Evolutionary conservation across 2,113 vertebrate species (phyloP), one percentile per base, ranked within the genome.

Genomic region (Chelonoidis abingdonii): DNA sequence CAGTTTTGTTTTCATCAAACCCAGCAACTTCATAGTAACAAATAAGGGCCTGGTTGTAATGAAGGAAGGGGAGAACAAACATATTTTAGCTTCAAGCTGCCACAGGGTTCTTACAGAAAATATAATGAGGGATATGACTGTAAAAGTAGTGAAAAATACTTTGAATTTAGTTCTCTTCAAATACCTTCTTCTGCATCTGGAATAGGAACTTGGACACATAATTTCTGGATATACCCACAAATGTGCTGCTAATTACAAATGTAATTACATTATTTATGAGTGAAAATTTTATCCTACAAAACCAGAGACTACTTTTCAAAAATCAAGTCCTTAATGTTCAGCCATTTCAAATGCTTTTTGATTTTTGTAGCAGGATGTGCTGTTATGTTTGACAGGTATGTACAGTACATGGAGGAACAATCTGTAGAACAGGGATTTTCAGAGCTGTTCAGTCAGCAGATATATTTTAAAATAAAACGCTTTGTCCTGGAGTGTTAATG

Each of bases 351-450:
- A 44, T 41, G 10, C 41, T 29, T 47, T 47, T 41, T 78, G 22
- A 44, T 78, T 78, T 44, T 76, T 76, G 21, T 76, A 29, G 25
- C 49, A 1, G 4, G 75, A 35, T 31, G 2, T 1, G 7, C 21
- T 31, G 69, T 41, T 10, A 3, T 79, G 2, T 44, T 25, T 75
- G 38, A 25, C 25, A 82, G 89, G 6, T 2, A 4, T 0, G 0
- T 4, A 2, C 4, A 1, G 41, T 75, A 65, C 1, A 8, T 0
- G 16, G 11, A 52, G 10, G 52, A 62, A 35, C 54, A 7, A 21
- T 2, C 0, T 24, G 80, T 8, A 83, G 79, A 44, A 81, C 41
- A 83, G 47, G 27, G 72, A 38, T 72, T 12, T 62, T 69, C 50
- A 24, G 24, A 2, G 1, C 24, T 49, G 22, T 24, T 24, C 19